Percentiles rank a stretch among this genome's conserved stretches.
These are phyloP conservation scores for Novumbra hubbsi DNA, from an alignment of 2,797 vertebrate species.

Conservation along the genomic window DNA sequence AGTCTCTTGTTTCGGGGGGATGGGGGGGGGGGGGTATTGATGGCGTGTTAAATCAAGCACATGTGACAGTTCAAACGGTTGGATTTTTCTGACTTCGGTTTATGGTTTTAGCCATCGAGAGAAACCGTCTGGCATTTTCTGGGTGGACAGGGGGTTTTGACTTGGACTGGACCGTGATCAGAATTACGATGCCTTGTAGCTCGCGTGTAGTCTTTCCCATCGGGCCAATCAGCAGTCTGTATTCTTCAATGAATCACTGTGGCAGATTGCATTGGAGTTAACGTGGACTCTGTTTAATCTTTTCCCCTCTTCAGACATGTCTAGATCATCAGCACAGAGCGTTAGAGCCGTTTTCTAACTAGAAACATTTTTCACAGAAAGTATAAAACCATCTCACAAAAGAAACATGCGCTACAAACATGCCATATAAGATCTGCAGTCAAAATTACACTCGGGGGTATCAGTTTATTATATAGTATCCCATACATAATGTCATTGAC, in stretches of 20 bases:
- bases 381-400: not conserved
- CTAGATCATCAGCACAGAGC: not conserved
- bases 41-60: slow-evolving; percentile 3
- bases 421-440: not conserved
- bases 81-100: not conserved
- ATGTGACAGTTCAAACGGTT: not conserved
- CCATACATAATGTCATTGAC: not conserved
- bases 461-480: not conserved
- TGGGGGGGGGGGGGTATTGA: no score
- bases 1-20: not conserved
- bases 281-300: not conserved
- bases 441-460: not conserved
- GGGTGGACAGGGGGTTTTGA: not conserved
- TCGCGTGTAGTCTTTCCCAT: not conserved
- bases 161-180: not conserved
- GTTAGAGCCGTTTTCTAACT: not conserved
- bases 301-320: not conserved
- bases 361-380: not conserved
- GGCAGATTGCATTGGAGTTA: not conserved
- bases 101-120: slow-evolving; percentile 5
- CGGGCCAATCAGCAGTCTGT: not conserved
- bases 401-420: not conserved
- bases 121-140: not conserved
- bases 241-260: not conserved
- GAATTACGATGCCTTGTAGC: not conserved